These are phyloP conservation scores for Tetraneura akinire DNA, from an alignment of 1,140 invertebrate genomes.

Conservation along the genomic window DNA sequence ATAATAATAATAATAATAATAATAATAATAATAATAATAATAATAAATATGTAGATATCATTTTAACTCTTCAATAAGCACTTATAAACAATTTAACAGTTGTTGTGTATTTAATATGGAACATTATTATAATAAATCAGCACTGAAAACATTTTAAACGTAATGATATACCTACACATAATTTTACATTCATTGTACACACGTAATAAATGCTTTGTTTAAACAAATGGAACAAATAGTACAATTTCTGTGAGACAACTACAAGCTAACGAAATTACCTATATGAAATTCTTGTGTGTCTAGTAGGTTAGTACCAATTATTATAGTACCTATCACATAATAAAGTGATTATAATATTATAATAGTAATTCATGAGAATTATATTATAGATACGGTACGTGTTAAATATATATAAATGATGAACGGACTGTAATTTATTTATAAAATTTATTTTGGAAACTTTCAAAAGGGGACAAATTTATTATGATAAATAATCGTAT, in stretches of 20 bases:
- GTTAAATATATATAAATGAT: too few species aligned
- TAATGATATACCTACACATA: not conserved
- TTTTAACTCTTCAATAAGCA: not conserved
- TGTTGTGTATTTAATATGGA: too few species aligned
- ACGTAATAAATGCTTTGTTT: not conserved
- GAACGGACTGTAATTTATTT: too few species aligned
- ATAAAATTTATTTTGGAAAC: too few species aligned
- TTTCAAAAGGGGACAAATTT: too few species aligned
- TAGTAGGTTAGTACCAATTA: not conserved
- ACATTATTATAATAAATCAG: not conserved
- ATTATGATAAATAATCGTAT: too few species aligned
- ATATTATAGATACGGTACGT: not conserved
- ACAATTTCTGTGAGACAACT: conserved; percentile 11
- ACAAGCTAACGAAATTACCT: conserved; percentile 1
- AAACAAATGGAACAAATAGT: not conserved
- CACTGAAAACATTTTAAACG: conserved; percentile 1
- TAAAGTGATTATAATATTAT: conserved; percentile 1
- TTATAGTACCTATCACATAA: not conserved
- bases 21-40: too few species aligned
- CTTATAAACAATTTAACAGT: not conserved
- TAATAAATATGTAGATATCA: too few species aligned
- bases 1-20: too few species aligned
- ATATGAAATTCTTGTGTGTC: not conserved
- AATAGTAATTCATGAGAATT: not conserved
- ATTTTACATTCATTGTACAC: not conserved